Percentiles rank a stretch among this genome's conserved stretches.
Evolutionary conservation across 2,888 invertebrate species (phyloP).

Genomic region (Dione juno): DNA sequence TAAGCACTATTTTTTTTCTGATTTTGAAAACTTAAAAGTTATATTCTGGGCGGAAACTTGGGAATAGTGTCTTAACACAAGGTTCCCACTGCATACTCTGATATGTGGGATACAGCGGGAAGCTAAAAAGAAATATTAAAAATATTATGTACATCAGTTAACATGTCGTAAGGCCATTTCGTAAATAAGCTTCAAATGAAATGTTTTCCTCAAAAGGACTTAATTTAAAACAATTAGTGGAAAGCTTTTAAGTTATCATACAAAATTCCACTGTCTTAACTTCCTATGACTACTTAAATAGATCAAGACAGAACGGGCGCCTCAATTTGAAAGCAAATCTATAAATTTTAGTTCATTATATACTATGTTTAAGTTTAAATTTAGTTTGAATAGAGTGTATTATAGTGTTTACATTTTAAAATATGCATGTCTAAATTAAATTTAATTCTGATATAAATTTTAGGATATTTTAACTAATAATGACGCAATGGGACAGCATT

Average conservation of each 20-base stretch:
- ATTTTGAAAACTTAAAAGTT: too few relatives aligned
- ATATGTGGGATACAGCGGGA: neutral
- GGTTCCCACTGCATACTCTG: neutral
- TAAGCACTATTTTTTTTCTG: too few relatives aligned
- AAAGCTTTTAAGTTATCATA: conserved; percentile 18
- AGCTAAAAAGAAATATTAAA: neutral
- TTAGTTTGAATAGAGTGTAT: neutral
- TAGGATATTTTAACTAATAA: too few relatives aligned
- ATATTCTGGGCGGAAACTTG: too few relatives aligned
- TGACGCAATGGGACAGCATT: too few relatives aligned
- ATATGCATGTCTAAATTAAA: neutral
- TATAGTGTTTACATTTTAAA: neutral
- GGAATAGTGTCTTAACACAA: too few relatives aligned
- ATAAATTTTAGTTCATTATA: conserved; percentile 7
- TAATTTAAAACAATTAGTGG: conserved; percentile 1
- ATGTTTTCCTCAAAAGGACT: neutral
- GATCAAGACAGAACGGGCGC: neutral
- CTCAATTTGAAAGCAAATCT: conserved; percentile 4
- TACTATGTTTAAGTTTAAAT: neutral
- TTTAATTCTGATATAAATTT: neutral
- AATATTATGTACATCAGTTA: neutral
- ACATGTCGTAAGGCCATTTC: conserved; percentile 1
- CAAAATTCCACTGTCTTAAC: conserved; percentile 9
- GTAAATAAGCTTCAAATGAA: conserved; percentile 6
- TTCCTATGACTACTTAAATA: conserved; percentile 17